Percentiles rank a stretch among this genome's conserved stretches.
Evolutionary conservation across 2,797 vertebrate species (phyloP).

Genomic region (Acipenser oxyrinchus): DNA sequence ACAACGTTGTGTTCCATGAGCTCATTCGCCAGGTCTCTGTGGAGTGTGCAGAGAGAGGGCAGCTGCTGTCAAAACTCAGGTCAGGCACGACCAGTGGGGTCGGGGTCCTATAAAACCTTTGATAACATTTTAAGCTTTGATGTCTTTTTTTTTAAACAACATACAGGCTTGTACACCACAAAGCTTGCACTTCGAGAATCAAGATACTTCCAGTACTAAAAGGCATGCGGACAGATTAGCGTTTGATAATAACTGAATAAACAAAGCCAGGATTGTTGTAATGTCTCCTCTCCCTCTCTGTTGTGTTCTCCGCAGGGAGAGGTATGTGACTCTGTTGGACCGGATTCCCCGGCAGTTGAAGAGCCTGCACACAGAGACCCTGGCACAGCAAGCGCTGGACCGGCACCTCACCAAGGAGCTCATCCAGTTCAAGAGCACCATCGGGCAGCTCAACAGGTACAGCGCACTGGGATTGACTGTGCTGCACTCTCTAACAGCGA

Average conservation of each 20-base stretch:
- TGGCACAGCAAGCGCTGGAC: conserved; percentile 68
- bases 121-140: no score
- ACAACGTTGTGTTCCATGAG: conserved; percentile 81
- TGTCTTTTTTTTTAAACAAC: no score
- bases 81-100: conserved; percentile 25
- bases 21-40: conserved; percentile 83
- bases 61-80: conserved; percentile 83
- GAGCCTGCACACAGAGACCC: conserved; percentile 66
- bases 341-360: conserved; percentile 64
- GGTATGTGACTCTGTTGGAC: conserved; percentile 70
- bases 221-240: no score
- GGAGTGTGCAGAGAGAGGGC: conserved; percentile 75
- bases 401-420: conserved; percentile 72
- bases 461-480: conserved; percentile 1
- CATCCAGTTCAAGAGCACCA: conserved; percentile 61
- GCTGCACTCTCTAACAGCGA: no score
- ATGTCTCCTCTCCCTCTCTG: background rate
- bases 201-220: no score
- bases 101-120: no score
- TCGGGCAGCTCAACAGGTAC: conserved; percentile 64
- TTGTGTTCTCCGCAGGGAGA: conserved; percentile 53
- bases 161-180: no score
- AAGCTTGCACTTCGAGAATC: no score
- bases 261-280: background rate
- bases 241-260: no score